These are phyloP conservation scores for Caenorhabditis sp. DNA, from an alignment of 2,888 invertebrate species.

Conservation along the genomic window DNA sequence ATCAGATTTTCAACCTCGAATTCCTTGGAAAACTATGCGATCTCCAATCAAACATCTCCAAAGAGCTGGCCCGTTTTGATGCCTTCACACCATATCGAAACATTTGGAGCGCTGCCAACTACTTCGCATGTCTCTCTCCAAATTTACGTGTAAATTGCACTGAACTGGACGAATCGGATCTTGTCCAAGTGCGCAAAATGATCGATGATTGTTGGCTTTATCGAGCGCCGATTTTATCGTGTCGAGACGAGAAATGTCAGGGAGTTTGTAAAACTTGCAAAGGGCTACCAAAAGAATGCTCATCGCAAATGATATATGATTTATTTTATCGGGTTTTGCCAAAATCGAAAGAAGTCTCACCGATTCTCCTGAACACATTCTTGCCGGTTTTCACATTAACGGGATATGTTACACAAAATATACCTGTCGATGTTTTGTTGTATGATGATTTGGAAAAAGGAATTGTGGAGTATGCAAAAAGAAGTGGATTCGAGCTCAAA, in stretches of 20 bases:
- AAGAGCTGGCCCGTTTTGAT: slow-evolving; percentile 48
- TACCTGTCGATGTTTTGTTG: slow-evolving; percentile 41
- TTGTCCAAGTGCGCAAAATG: slow-evolving; percentile 38
- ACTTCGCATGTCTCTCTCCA: slow-evolving; percentile 64
- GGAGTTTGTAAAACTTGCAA: slow-evolving; percentile 33
- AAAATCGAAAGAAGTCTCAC: slow-evolving; percentile 38
- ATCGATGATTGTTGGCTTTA: slow-evolving; percentile 54
- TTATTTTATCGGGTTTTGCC: slow-evolving; percentile 70
- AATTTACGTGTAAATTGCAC: slow-evolving; percentile 62
- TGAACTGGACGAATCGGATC: slow-evolving; percentile 45
- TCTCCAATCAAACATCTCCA: slow-evolving; percentile 52
- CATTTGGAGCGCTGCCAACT: slow-evolving; percentile 64
- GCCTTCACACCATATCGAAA: slow-evolving; percentile 54
- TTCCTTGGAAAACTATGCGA: slow-evolving; percentile 60
- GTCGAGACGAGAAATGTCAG: slow-evolving; percentile 42
- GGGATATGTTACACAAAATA: slow-evolving; percentile 54
- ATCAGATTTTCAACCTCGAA: slow-evolving; percentile 51
- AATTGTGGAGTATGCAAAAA: slow-evolving; percentile 45
- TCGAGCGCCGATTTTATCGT: slow-evolving; percentile 53
- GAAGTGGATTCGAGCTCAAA: too few relatives aligned
- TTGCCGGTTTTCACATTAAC: slow-evolving; percentile 66
- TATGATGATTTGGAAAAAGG: slow-evolving; percentile 49
- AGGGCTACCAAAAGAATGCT: slow-evolving; percentile 56
- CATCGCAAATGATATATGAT: slow-evolving; percentile 65
- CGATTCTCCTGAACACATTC: slow-evolving; percentile 64